Percentiles rank a stretch among this genome's conserved stretches.
Conservation (phyloP, 2,888 invertebrate species). For the Melinopterus prodromus region DNA sequence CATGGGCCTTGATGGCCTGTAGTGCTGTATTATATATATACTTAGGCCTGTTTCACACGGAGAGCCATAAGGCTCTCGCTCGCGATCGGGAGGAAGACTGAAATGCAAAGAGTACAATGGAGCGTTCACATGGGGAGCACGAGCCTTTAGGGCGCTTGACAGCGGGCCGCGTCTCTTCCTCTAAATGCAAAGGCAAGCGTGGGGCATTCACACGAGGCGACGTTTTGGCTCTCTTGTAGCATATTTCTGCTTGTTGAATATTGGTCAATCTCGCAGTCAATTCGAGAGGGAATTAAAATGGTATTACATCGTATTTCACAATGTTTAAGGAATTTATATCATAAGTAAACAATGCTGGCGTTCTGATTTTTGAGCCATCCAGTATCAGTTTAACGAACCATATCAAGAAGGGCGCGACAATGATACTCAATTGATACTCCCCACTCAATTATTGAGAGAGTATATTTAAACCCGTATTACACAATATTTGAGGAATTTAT, state of each 20-base stretch:
- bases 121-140: background rate
- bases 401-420: background rate
- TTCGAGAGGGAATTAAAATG: background rate
- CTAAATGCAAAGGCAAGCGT: background rate
- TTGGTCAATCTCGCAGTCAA: background rate
- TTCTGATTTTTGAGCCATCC: background rate
- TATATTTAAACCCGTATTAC: constrained; percentile 4
- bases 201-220: background rate
- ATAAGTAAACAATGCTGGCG: background rate
- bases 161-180: background rate
- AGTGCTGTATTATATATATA: no score
- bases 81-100: background rate
- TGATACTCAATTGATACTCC: background rate
- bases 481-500: background rate
- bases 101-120: background rate
- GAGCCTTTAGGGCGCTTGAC: background rate
- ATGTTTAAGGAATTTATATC: background rate
- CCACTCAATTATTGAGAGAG: background rate
- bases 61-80: background rate
- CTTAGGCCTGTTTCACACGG: no score
- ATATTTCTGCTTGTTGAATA: background rate
- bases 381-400: background rate
- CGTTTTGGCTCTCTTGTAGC: constrained; percentile 4
- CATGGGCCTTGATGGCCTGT: no score
- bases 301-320: background rate